Evolutionary conservation across 92 coral and sea anemone species (phyloP).

Genomic region (Virgularia gustaviana): DNA sequence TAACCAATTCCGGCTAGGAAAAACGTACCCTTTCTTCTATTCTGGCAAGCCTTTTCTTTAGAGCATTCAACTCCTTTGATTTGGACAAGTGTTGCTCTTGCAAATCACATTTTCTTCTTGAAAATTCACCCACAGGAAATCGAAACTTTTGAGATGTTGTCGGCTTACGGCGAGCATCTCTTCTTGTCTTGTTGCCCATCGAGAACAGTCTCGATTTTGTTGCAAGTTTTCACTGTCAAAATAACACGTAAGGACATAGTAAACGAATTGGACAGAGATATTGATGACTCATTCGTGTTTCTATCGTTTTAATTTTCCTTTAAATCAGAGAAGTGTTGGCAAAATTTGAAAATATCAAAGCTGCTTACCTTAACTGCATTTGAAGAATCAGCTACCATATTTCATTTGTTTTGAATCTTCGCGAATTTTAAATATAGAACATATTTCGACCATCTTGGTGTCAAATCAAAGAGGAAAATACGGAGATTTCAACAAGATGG

Average conservation of each 20-base stretch:
- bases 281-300: conserved; percentile 29
- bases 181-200: conserved; percentile 45
- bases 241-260: background rate
- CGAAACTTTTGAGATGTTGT: conserved; percentile 36
- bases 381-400: background rate
- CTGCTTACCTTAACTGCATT: conserved; percentile 7
- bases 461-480: conserved; percentile 12
- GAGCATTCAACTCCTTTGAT: conserved; percentile 38
- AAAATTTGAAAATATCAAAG: background rate
- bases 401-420: background rate
- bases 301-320: conserved; percentile 45
- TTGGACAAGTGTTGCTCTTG: conserved; percentile 33
- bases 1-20: no score
- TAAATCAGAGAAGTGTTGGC: conserved; percentile 1
- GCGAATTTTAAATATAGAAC: background rate
- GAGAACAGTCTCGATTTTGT: conserved; percentile 25
- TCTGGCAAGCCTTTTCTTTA: conserved; percentile 23
- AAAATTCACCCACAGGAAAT: conserved; percentile 50
- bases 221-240: conserved; percentile 35
- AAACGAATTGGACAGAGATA: background rate
- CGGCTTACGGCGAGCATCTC: conserved; percentile 33
- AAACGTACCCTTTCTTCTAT: conserved; percentile 36
- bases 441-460: conserved; percentile 1
- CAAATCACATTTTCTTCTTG: conserved; percentile 31
- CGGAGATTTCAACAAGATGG: background rate